Percentiles rank a stretch among this genome's conserved stretches.
Evolutionary conservation across 2,888 invertebrate species (phyloP).

Genomic region (Nebria salina): DNA sequence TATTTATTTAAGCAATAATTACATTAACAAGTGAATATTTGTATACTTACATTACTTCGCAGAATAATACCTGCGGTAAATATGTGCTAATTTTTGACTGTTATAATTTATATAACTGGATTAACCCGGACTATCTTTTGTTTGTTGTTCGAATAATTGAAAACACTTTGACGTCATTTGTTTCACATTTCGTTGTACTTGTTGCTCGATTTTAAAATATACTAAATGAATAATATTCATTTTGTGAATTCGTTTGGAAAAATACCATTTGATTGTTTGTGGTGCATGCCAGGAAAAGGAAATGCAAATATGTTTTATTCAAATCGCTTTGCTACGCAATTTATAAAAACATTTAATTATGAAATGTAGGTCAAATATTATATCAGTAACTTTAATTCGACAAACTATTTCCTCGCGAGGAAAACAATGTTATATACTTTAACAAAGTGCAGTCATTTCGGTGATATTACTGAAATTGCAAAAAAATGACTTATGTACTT

Average conservation of each 20-base stretch:
- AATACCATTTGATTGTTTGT: background rate
- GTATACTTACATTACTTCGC: background rate
- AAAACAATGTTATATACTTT: too few relatives aligned
- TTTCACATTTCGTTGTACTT: background rate
- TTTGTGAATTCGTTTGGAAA: background rate
- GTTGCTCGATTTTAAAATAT: background rate
- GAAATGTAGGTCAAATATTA: background rate
- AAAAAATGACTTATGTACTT: too few relatives aligned
- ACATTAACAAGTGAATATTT: conserved; percentile 5
- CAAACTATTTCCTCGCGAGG: too few relatives aligned
- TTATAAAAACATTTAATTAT: background rate
- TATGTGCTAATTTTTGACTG: background rate
- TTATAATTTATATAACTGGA: background rate
- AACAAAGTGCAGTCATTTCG: too few relatives aligned
- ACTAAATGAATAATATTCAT: background rate
- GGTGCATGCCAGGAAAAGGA: background rate
- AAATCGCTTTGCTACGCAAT: too few relatives aligned
- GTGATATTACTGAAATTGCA: too few relatives aligned
- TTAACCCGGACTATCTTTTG: background rate
- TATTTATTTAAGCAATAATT: background rate
- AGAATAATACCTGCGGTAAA: background rate
- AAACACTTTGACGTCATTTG: background rate
- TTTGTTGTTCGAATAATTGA: background rate
- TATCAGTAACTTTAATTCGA: too few relatives aligned
- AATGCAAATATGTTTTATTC: background rate